Evolutionary conservation across 2,888 invertebrate genomes (phyloP), one percentile per base, ranked within the genome.

Genomic region (Allolobophora icterica): DNA sequence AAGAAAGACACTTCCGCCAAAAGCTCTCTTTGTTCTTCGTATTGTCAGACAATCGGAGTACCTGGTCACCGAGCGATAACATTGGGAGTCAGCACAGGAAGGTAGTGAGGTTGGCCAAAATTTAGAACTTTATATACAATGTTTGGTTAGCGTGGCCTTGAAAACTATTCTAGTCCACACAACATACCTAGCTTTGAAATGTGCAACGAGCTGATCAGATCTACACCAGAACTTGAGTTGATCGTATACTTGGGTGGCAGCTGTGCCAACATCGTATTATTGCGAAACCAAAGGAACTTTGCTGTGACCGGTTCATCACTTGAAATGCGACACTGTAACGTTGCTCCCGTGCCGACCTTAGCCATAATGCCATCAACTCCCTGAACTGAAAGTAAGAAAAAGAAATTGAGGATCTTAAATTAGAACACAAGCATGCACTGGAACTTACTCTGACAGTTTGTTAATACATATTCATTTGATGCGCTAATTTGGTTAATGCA

Each of bases 251-350:
- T 87, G 87, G 6, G 34, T 38, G 87, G 34, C 87, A 35, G 35
- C 87, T 17, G 38, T 15, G 15, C 38, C 87, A 87, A 38, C 87
- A 35, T 38, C 34, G 35, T 34, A 24, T 38, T 87, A 38, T 87
- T 38, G 38, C 87, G 87, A 38, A 87, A 87, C 87, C 87, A 87
- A 17, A 87, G 87, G 87, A 87, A 87, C 87, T 87, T 15, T 24
- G 24, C 87, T 6, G 35, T 87, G 35, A 87, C 15, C 38, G 87
- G 87, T 87, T 87, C 87, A 0, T 87, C 87, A 35, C 87, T 35
- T 24, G 38, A 38, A 24, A 87, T 35, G 87, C 38, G 34, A 87
- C 87, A 87, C 87, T 87, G 87, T 35, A 87, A 24, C 33, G 8
- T 38, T 24, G 87, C 34, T 13, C 38, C 87, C 35, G 35, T 35